phyloP scores from a whole-genome alignment of 1,140 invertebrate species.

The Trissolcus basalis region DNA sequence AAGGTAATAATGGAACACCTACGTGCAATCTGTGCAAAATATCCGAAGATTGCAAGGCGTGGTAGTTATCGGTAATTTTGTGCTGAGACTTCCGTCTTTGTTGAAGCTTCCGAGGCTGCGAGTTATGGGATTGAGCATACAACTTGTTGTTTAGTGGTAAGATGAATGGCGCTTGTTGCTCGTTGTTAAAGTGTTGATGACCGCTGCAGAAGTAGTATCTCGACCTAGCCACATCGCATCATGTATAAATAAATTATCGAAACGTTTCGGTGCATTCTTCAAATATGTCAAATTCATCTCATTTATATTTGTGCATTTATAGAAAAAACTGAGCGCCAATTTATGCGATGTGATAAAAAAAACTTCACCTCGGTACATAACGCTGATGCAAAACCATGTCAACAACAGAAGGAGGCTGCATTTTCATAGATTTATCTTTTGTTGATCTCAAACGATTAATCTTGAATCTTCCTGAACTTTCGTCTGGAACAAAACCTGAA shows the following conservation, averaged over 20 bases:
- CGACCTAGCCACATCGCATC: slow-evolving; percentile 45
- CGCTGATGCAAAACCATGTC: slow-evolving; percentile 62
- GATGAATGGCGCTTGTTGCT: slow-evolving; percentile 62
- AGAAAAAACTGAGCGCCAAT: background rate
- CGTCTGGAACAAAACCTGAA: no score
- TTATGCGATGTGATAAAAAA: no score
- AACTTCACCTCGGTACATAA: slow-evolving; percentile 55
- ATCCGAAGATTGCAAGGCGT: slow-evolving; percentile 29
- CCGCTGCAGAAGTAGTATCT: slow-evolving; percentile 64
- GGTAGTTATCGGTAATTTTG: slow-evolving; percentile 50
- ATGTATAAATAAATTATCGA: slow-evolving; percentile 29
- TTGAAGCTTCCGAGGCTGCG: slow-evolving; percentile 42
- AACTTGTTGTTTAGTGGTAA: slow-evolving; percentile 63
- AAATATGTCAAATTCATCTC: slow-evolving; percentile 31
- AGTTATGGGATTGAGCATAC: slow-evolving; percentile 60
- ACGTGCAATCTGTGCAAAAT: slow-evolving; percentile 62
- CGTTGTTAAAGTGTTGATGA: slow-evolving; percentile 59
- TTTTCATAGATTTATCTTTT: slow-evolving; percentile 34
- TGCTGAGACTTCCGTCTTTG: slow-evolving; percentile 29
- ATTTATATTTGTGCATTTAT: background rate
- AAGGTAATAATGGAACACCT: slow-evolving; percentile 41
- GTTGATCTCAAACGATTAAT: slow-evolving; percentile 2
- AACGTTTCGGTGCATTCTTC: slow-evolving; percentile 30
- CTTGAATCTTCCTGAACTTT: no score
- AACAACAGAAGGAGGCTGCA: slow-evolving; percentile 46